phyloP scores from a whole-genome alignment of 2,797 vertebrate species.

The Hoplostethus atlanticus region DNA sequence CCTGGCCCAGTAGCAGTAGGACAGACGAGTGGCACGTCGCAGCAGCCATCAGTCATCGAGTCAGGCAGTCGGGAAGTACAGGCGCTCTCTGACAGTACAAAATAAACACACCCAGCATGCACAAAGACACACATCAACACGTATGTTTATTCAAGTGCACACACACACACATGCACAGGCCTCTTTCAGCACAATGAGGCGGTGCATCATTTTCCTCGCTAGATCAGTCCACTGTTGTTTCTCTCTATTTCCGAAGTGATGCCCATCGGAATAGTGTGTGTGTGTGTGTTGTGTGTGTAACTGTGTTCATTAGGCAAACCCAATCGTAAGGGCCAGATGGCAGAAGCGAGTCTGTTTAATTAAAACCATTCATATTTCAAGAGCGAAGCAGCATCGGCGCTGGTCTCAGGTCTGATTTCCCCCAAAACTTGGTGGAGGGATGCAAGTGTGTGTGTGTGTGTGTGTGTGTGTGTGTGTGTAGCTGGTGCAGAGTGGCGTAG shows the following conservation, averaged over 20 bases:
- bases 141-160: not conserved
- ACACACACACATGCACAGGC: not conserved
- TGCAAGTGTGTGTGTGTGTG: constrained; percentile 16
- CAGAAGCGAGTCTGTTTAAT: constrained; percentile 81
- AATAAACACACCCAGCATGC: not conserved
- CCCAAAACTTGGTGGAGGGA: constrained; percentile 58
- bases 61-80: constrained; percentile 26
- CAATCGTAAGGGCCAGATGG: constrained; percentile 77
- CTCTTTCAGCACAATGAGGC: constrained; percentile 45
- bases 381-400: constrained; percentile 61
- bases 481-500: constrained; percentile 17
- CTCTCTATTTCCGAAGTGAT: constrained; percentile 47
- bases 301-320: constrained; percentile 75
- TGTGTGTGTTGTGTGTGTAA: constrained; percentile 42
- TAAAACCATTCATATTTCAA: constrained; percentile 84
- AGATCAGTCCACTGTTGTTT: constrained; percentile 58
- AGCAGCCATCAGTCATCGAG: constrained; percentile 37
- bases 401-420: constrained; percentile 74
- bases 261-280: constrained; percentile 59
- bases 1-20: constrained; percentile 39
- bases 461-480: constrained; percentile 14
- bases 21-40: constrained; percentile 55
- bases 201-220: constrained; percentile 56
- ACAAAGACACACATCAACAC: not conserved
- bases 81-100: constrained; percentile 1